Conservation (phyloP, 2,113 vertebrate species). For the Leucoraja erinaceus region DNA sequence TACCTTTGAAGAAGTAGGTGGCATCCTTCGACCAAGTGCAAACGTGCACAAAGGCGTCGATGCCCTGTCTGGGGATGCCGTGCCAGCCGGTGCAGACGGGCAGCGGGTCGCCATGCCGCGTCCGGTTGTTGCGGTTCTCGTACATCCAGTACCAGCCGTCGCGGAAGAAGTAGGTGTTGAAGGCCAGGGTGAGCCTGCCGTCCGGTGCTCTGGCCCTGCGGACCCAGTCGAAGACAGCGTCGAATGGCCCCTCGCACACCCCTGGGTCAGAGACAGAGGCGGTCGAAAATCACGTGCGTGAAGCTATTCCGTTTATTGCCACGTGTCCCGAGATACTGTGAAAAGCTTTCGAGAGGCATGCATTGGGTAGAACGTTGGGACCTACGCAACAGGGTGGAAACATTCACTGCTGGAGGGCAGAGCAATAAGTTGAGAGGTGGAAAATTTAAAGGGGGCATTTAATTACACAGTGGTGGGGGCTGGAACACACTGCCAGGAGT, state of each 20-base stretch:
- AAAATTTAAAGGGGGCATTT: too few relatives aligned
- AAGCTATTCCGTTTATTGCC: too few relatives aligned
- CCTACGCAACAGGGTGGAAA: too few relatives aligned
- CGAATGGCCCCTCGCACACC: slow-evolving; percentile 39
- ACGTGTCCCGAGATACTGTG: too few relatives aligned
- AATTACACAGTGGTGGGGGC: too few relatives aligned
- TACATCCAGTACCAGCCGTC: slow-evolving; percentile 42
- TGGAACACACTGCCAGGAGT: too few relatives aligned
- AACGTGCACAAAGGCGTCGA: slow-evolving; percentile 29
- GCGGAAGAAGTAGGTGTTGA: slow-evolving; percentile 39
- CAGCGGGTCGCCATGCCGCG: slow-evolving; percentile 40
- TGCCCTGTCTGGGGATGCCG: slow-evolving; percentile 36
- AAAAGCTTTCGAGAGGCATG: too few relatives aligned
- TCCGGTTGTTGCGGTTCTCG: slow-evolving; percentile 43
- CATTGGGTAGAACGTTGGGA: too few relatives aligned
- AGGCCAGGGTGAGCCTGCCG: slow-evolving; percentile 23
- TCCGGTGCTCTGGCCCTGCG: slow-evolving; percentile 30
- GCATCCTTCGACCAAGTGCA: slow-evolving; percentile 39
- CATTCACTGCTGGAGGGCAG: too few relatives aligned
- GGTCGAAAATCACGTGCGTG: too few relatives aligned
- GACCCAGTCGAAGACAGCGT: slow-evolving; percentile 39
- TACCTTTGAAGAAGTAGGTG: slow-evolving; percentile 42
- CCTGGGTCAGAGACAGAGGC: neutral
- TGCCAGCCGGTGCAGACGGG: slow-evolving; percentile 13
- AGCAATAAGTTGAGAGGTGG: too few relatives aligned